Base-by-base conservation (phyloP, 1,140 invertebrate species). In the Caenorhabditis remanei region DNA sequence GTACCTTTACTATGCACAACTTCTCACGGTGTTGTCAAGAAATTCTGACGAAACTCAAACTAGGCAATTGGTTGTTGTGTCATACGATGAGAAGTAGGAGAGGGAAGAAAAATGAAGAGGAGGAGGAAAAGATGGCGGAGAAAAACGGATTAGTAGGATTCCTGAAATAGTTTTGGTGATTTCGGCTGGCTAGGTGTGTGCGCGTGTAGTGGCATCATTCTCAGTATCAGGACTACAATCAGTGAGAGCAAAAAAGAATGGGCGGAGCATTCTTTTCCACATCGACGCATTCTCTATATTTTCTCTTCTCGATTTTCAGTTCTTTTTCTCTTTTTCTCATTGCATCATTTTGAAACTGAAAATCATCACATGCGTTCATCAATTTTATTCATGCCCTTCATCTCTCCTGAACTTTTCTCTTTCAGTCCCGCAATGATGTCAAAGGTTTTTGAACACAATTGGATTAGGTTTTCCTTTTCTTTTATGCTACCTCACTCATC, bases 161-260 rank as follows among this genome's bases (percentile, higher is more conserved):
- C 71, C 46, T 79, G 71, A 79, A 79, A 79, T 79, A 79, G 71
- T 79, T 79, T 79, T 67, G 50, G 71, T 71, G 43, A 41, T 71
- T 71, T 46, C 46, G 71, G 43, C 40, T 14, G 71, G n/a, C 67
- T 24, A 43, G n/a, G 40, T 43, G 71, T 71, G 65, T 71, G 43
- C 9, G 65, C 71, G 71, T 53, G 43, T 79, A n/a, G 71, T 79
- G 46, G 71, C 71, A 79, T 79, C 71, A 79, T 79, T 79, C 71
- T 79, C 46, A 79, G 71, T 50, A 79, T 79, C 61, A 48, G 71
- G 14, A 79, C 71, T 79, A 79, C 71, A 79, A 79, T 79, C 43
- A 50, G 46, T 79, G 71, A 79, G n/a, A 79, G 71, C 46, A 79
- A 21, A 79, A 41, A n/a, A 16, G 16, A 46, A 71, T 16, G 71